phyloP scores from a whole-genome alignment of 2,888 invertebrate species.

The Bibio marci region DNA sequence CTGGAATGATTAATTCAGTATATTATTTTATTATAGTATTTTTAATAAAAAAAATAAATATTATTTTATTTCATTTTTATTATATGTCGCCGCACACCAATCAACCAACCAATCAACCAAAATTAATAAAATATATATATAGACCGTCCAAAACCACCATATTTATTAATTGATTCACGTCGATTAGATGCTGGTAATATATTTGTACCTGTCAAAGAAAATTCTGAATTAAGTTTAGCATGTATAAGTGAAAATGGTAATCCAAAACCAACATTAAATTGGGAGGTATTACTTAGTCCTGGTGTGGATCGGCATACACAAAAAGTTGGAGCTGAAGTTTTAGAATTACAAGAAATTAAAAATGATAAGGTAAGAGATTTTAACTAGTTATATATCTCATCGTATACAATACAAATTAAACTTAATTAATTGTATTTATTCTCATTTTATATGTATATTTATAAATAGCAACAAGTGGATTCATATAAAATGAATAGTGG shows the following conservation, averaged over 20 bases:
- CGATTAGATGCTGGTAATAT: constrained; percentile 73
- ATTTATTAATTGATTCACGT: constrained; percentile 70
- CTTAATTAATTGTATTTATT: neutral
- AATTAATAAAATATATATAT: constrained; percentile 17
- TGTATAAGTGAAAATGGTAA: constrained; percentile 76
- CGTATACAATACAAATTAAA: neutral
- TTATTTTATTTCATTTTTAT: no score
- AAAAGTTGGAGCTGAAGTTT: constrained; percentile 32
- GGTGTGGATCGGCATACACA: constrained; percentile 40
- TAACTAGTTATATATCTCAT: no score
- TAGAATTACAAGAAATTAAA: constrained; percentile 29
- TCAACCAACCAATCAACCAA: no score
- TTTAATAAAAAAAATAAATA: no score
- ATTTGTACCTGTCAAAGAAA: constrained; percentile 75
- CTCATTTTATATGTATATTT: no score
- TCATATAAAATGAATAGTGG: constrained; percentile 31
- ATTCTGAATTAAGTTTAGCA: constrained; percentile 61
- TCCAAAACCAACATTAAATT: constrained; percentile 40
- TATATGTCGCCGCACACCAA: no score
- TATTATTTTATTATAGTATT: no score
- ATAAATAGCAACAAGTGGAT: constrained; percentile 11
- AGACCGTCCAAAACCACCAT: constrained; percentile 74
- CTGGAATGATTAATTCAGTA: no score
- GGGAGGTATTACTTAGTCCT: constrained; percentile 32
- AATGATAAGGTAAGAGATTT: constrained; percentile 15